These are phyloP conservation scores for Trachops cirrhosus DNA, from an alignment of 2,797 vertebrate genomes.

Conservation along the genomic window DNA sequence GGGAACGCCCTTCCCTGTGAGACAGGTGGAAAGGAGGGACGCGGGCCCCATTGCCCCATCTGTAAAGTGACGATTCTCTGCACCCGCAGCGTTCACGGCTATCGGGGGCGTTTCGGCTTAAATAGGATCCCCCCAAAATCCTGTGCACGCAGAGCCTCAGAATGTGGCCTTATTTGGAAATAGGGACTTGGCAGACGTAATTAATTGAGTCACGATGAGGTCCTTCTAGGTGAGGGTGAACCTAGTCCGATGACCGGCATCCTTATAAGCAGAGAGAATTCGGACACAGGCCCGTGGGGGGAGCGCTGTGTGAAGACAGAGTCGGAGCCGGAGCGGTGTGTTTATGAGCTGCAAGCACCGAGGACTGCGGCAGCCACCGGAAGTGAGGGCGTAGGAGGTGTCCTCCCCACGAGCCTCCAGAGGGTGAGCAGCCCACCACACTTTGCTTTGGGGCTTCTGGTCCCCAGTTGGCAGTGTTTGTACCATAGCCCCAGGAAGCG, in stretches of 20 bases:
- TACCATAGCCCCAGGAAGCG: background rate
- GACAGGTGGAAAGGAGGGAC: background rate
- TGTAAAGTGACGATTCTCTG: background rate
- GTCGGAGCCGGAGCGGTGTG: rapidly evolving
- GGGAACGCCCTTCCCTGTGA: background rate
- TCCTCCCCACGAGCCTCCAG: background rate
- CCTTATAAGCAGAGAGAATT: background rate
- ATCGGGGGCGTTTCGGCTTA: background rate
- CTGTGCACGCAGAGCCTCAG: background rate
- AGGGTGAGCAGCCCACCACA: rapidly evolving
- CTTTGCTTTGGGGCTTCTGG: background rate
- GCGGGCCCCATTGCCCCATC: background rate
- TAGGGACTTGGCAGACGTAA: background rate
- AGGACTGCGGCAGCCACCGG: rapidly evolving
- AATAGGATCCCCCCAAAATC: background rate
- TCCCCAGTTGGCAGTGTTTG: background rate
- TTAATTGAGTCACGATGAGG: background rate
- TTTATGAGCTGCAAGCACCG: rapidly evolving
- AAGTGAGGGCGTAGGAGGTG: background rate
- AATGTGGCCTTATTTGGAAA: background rate
- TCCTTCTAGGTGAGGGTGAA: background rate
- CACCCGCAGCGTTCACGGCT: background rate
- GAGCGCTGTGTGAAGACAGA: too few species aligned
- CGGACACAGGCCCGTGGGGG: background rate
- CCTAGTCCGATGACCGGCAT: background rate